Percentiles rank a stretch among this genome's conserved stretches.
Evolutionary conservation across 2,113 vertebrate species (phyloP).

Genomic region (Misgurnus mizolepis): DNA sequence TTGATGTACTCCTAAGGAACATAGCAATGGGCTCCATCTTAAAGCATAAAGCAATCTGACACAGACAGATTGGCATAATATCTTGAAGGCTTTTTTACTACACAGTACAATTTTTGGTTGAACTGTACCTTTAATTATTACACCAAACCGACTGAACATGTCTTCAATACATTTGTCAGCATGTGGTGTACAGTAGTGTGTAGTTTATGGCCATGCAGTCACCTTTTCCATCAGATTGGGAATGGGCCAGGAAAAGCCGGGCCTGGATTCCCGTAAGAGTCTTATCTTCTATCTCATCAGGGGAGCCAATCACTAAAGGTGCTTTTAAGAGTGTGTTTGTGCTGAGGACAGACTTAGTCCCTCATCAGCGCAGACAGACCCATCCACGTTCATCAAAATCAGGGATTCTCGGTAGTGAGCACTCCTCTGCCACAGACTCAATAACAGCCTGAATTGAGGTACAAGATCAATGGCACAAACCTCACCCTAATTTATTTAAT

Average conservation of each 20-base stretch:
- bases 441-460: slow-evolving; percentile 30
- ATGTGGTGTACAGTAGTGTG: slow-evolving; percentile 23
- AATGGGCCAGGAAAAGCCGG: slow-evolving; percentile 48
- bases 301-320: slow-evolving; percentile 68
- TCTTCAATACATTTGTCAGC: not conserved
- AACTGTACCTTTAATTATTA: not conserved
- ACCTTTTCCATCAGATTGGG: slow-evolving; percentile 67
- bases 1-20: slow-evolving; percentile 1
- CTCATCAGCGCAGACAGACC: slow-evolving; percentile 66
- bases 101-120: not conserved
- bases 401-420: slow-evolving; percentile 44
- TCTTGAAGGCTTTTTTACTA: no score
- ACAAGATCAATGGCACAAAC: slow-evolving; percentile 46
- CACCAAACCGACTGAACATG: not conserved
- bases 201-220: slow-evolving; percentile 45
- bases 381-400: slow-evolving; percentile 59
- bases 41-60: no score
- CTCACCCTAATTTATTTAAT: slow-evolving; percentile 53
- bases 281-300: slow-evolving; percentile 64
- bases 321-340: slow-evolving; percentile 60
- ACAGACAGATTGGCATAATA: no score
- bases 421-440: slow-evolving; percentile 35
- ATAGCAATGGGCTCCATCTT: not conserved
- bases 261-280: slow-evolving; percentile 60
- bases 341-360: slow-evolving; percentile 54